Evolutionary conservation across 37 sponge, comb jelly and placozoan genomes (phyloP), one percentile per base, ranked within the genome.

Genomic region (Dysidea cf. avara): DNA sequence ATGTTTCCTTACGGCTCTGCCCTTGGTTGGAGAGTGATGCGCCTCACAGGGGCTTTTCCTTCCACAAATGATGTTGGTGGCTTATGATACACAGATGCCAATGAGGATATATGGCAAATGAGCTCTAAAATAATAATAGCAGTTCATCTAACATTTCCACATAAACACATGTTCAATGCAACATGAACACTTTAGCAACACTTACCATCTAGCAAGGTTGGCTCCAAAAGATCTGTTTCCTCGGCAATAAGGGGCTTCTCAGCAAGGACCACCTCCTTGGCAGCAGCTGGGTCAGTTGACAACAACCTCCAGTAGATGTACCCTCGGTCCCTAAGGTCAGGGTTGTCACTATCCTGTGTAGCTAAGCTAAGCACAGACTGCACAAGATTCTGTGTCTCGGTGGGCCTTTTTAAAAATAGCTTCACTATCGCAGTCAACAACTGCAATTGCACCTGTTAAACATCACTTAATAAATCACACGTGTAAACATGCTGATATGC

Each of bases 251-350:
- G 88, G 0, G 99, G 99, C 74, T 95, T 98, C 54, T 95, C 96
- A 35, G 99, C 99, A 17, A 98, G 74, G 40, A 98, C 99, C 53
- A 98, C 99, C 50, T 94, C 90, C 83, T 94, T 97, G 50, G 99
- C 99, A 43, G 99, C 99, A 28, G 86, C 95, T 7, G 99, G 99
- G 64, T 97, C 99, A 48, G 95, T 97, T 62, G 99, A 97, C 33
- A 97, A 87, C 13, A 97, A 83, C 18, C 99, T 50, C 99, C 99
- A 97, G 80, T 97, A 97, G 49, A 97, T 97, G 75, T 97, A 97
- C 9, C 99, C 99, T 22, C 99, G 63, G 86, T 97, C 99, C 7
- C 99, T 66, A 12, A 97, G 80, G 53, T 97, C 99, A 38, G 99
- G 99, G 62, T 97, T 97, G 71, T 97, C 99, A 30, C 92, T 95